Conservation (phyloP, 2,113 vertebrate genomes). For the Poicephalus gulielmi region DNA sequence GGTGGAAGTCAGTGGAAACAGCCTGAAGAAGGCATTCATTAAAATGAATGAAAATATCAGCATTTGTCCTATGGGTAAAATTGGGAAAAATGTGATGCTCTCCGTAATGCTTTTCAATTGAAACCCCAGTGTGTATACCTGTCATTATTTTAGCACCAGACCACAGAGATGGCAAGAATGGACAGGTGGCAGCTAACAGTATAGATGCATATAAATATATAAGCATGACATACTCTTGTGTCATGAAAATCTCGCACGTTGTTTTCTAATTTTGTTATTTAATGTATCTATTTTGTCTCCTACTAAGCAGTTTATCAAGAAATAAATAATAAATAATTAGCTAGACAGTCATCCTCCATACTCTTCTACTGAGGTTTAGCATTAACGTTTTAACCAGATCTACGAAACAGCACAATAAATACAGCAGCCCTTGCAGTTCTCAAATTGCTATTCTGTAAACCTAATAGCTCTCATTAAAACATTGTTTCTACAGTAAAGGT, state of each 20-base stretch:
- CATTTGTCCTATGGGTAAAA: neutral
- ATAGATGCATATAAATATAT: neutral
- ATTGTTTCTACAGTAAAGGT: neutral
- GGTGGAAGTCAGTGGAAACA: neutral
- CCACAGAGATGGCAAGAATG: neutral
- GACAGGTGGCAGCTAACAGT: neutral
- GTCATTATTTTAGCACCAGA: neutral
- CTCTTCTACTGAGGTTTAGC: neutral
- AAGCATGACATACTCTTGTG: neutral
- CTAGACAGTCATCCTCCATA: neutral
- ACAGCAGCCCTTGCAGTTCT: neutral
- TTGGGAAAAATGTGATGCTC: neutral
- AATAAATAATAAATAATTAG: neutral
- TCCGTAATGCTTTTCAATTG: neutral
- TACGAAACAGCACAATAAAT: neutral
- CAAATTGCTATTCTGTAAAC: neutral
- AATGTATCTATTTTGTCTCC: neutral
- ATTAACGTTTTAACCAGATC: neutral
- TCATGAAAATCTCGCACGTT: neutral
- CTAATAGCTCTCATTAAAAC: neutral
- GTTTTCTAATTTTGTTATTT: neutral
- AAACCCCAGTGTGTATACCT: neutral
- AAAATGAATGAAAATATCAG: neutral
- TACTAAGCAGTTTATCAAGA: neutral
- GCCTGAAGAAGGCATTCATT: neutral